Conservation (phyloP, 2,797 vertebrate species). For the Todus mexicanus region DNA sequence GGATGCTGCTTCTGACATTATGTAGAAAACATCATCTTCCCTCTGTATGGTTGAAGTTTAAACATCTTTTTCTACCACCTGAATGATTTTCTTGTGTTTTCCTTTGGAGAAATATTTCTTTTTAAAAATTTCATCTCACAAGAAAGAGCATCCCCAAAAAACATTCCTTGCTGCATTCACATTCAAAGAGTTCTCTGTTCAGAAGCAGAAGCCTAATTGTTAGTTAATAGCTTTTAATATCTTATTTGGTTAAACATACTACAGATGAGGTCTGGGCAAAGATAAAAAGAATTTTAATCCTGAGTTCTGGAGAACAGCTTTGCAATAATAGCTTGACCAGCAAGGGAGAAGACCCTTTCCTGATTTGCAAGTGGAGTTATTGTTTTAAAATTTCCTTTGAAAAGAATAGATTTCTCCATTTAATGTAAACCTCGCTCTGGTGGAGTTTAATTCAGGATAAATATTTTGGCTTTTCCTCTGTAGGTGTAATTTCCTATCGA, state of each 20-base stretch:
- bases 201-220: background rate
- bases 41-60: background rate
- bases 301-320: background rate
- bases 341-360: background rate
- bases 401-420: background rate
- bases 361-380: background rate
- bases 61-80: background rate
- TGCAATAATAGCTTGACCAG: conserved; percentile 1
- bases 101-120: background rate
- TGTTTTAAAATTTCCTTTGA: conserved; percentile 24
- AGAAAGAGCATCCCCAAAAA: background rate
- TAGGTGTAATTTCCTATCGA: conserved; percentile 13
- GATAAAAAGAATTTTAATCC: conserved; percentile 4
- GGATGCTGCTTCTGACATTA: background rate
- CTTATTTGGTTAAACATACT: conserved; percentile 23
- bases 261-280: background rate
- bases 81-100: background rate
- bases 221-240: conserved; percentile 9
- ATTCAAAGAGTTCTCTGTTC: conserved; percentile 8
- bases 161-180: background rate
- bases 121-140: background rate
- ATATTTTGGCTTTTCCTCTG: conserved; percentile 2
- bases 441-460: background rate
- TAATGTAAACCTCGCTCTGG: background rate
- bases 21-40: background rate